These are phyloP conservation scores for Microctonus hyperodae DNA, from an alignment of 2,888 invertebrate species.

Conservation along the genomic window DNA sequence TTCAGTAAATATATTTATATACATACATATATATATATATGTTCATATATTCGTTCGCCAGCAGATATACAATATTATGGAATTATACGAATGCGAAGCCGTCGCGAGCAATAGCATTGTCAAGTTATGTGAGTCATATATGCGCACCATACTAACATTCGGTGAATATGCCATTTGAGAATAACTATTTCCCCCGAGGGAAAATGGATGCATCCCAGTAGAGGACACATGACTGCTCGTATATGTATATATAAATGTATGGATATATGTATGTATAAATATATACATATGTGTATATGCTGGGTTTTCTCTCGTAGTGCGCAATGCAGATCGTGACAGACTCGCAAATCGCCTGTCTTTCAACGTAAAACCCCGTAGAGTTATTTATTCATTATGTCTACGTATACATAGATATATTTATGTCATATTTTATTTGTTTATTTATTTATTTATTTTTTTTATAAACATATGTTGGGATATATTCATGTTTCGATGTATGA, in stretches of 20 bases:
- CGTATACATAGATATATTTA: too few species aligned
- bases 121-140: conserved; percentile 15
- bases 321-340: conserved; percentile 21
- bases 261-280: neutral
- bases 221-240: conserved; percentile 9
- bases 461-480: too few species aligned
- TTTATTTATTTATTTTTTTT: too few species aligned
- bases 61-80: conserved; percentile 11
- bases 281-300: neutral
- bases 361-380: conserved; percentile 14
- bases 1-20: neutral
- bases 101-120: conserved; percentile 16
- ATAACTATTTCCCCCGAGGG: conserved; percentile 15
- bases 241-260: neutral
- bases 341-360: conserved; percentile 27
- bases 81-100: conserved; percentile 14
- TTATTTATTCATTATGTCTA: conserved; percentile 2
- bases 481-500: too few species aligned
- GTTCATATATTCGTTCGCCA: neutral
- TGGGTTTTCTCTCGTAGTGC: conserved; percentile 9
- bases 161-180: conserved; percentile 18
- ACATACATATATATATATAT: neutral
- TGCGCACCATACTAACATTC: conserved; percentile 36
- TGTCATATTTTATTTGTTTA: too few species aligned
- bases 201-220: conserved; percentile 15